A percentile compares a stretch with the other conserved stretches of the same genome.
Conservation (phyloP, 2,797 vertebrate genomes). For the Erethizon dorsatum region DNA sequence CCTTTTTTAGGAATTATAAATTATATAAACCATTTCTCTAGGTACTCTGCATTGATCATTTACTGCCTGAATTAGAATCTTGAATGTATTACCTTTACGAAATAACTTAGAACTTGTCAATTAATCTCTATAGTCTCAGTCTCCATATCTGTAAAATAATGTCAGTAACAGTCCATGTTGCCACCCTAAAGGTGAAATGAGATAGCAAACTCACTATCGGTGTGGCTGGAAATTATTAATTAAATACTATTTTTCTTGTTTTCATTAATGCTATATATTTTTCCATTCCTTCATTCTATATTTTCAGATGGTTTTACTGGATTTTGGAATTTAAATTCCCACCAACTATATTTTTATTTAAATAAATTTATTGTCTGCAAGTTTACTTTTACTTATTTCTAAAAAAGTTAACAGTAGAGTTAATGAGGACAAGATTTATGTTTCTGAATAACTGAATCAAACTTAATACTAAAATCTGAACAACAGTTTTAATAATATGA, state of each 20-base stretch:
- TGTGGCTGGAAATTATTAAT: not conserved
- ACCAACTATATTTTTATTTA: conserved; percentile 15
- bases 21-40: not conserved
- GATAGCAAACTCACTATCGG: not conserved
- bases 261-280: not conserved
- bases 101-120: not conserved
- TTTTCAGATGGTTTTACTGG: not conserved
- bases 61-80: not conserved
- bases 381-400: not conserved
- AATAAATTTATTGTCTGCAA: not conserved
- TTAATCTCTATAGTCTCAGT: not conserved
- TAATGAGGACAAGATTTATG: not conserved
- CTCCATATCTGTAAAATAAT: not conserved
- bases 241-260: not conserved
- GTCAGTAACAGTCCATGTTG: not conserved
- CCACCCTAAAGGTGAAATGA: not conserved
- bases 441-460: not conserved
- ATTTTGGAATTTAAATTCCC: not conserved
- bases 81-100: not conserved
- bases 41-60: not conserved
- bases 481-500: not conserved
- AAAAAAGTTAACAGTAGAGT: not conserved
- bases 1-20: not conserved
- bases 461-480: not conserved
- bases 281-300: not conserved